phyloP scores from a whole-genome alignment of 2,797 vertebrate genomes.

The Cuculus canorus region DNA sequence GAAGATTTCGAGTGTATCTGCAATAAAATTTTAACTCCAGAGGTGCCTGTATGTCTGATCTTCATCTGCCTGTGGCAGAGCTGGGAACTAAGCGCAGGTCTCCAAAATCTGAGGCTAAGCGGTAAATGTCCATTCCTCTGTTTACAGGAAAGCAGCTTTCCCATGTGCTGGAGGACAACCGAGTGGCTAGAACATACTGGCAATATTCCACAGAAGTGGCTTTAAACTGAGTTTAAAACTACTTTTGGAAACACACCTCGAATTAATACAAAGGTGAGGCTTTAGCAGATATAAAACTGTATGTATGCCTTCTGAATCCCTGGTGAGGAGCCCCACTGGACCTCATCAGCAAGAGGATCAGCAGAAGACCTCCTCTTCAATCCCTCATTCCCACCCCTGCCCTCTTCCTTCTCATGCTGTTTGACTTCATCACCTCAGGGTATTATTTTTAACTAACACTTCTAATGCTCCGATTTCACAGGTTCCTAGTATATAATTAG shows the following conservation, averaged over 20 bases:
- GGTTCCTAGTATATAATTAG: slow-evolving; percentile 45
- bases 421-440: background rate
- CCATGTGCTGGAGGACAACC: background rate
- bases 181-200: background rate
- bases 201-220: background rate
- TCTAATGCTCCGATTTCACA: background rate
- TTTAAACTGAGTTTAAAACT: background rate
- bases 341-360: fast-evolving
- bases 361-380: background rate
- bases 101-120: background rate
- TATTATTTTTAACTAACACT: background rate
- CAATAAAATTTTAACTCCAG: background rate
- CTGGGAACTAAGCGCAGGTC: background rate
- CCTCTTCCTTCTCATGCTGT: background rate
- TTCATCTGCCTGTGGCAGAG: background rate
- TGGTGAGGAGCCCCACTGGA: background rate
- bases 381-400: background rate
- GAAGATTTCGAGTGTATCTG: background rate
- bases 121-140: no score
- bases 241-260: background rate
- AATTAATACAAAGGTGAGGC: background rate
- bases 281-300: background rate
- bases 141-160: background rate
- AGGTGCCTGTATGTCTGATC: background rate
- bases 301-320: fast-evolving